phyloP scores from a whole-genome alignment of 2,113 vertebrate species.

The Macaca fascicularis region DNA sequence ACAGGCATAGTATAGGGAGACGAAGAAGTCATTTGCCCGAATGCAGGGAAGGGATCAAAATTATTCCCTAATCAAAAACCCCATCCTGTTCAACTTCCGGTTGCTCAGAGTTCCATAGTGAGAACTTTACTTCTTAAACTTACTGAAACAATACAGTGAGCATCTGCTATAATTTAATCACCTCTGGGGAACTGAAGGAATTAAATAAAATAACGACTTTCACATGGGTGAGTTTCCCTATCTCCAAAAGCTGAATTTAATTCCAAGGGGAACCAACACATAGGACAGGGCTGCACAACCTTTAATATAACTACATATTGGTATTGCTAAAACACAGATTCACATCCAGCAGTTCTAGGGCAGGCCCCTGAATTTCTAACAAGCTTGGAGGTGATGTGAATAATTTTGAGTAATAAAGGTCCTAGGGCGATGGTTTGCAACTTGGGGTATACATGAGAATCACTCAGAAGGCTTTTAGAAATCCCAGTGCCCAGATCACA shows the following conservation, averaged over 20 bases:
- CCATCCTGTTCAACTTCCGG: not conserved
- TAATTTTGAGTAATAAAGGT: not conserved
- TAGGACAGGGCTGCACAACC: not conserved
- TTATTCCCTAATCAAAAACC: not conserved
- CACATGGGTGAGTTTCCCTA: not conserved
- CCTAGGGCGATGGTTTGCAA: not conserved
- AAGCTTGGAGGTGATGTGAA: not conserved
- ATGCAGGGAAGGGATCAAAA: not conserved
- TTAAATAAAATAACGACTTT: not conserved
- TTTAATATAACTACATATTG: not conserved
- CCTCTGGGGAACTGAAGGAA: not conserved
- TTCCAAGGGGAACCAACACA: not conserved
- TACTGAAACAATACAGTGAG: not conserved
- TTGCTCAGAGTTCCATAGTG: not conserved
- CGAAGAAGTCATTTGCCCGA: not conserved
- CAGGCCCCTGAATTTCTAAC: not conserved
- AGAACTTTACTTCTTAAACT: not conserved
- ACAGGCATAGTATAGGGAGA: not conserved
- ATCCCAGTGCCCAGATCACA: not conserved
- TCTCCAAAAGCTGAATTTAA: not conserved
- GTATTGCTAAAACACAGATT: not conserved
- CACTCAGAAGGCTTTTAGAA: not conserved
- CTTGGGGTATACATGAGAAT: not conserved
- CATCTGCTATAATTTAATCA: not conserved
- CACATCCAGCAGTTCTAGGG: not conserved